These are phyloP conservation scores for Anorthoa munda DNA, from an alignment of 2,888 invertebrate species.

Conservation along the genomic window DNA sequence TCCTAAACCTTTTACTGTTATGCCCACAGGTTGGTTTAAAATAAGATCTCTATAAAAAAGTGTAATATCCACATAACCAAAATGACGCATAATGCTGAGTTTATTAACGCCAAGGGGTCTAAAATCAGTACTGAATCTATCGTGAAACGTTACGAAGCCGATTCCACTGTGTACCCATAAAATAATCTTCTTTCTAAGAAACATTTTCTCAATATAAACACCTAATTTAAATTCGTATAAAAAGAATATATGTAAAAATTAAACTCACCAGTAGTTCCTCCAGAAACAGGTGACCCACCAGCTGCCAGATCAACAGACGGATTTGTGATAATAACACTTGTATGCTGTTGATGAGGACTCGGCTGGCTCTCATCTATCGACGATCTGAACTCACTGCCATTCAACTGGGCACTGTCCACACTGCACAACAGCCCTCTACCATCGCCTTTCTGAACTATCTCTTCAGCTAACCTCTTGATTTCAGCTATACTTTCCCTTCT, in stretches of 20 bases:
- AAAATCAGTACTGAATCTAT: too few relatives aligned
- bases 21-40: too few relatives aligned
- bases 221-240: too few relatives aligned
- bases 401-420: conserved; percentile 85
- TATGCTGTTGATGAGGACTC: conserved; percentile 84
- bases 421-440: conserved; percentile 86
- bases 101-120: too few relatives aligned
- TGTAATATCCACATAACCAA: too few relatives aligned
- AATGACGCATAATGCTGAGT: too few relatives aligned
- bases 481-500: conserved; percentile 88
- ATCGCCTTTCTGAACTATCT: conserved; percentile 88
- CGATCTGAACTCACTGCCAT: conserved; percentile 82
- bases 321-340: conserved; percentile 94
- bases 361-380: conserved; percentile 81
- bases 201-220: too few relatives aligned
- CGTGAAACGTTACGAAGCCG: too few relatives aligned
- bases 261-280: conserved; percentile 83
- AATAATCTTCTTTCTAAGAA: too few relatives aligned
- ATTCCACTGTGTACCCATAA: too few relatives aligned
- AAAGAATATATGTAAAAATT: background rate
- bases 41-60: too few relatives aligned
- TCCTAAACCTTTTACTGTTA: too few relatives aligned
- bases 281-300: conserved; percentile 86
- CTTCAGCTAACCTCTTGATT: conserved; percentile 87
- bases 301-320: conserved; percentile 93